Evolutionary conservation across 2,113 vertebrate genomes (phyloP), one percentile per base, ranked within the genome.

Genomic region (Anhinga rufa): DNA sequence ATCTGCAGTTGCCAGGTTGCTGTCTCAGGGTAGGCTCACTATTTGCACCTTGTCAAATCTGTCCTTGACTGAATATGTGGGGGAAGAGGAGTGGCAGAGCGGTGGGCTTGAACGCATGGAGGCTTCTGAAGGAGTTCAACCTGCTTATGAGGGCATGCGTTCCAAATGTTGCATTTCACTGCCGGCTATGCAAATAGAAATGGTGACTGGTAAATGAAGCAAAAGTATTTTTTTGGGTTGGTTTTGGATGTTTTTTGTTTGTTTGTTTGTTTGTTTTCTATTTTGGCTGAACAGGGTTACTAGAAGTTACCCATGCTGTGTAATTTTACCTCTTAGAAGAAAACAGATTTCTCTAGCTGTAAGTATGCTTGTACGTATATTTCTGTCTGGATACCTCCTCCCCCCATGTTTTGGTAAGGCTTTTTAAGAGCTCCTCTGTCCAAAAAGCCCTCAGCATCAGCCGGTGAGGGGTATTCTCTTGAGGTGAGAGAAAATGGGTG

Each of bases 401-500:
- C 58, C 32, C 32, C 9, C 25, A 0, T 57, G 28, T 71, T 88
- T 81, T 19, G 26, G n/a, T 28, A 66, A 70, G 42, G 52, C 42
- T 82, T 36, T 70, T 71, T 40, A 79, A 58, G 72, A 58, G 28
- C 28, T 40, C 78, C 1, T 1, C 28, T 1, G 1, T 44, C 7
- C 7, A 62, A 71, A 38, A 70, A 70, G 10, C 55, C 52, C 55
- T 81, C 1, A 0, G 15, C 5, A 3, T 80, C 17, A 3, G 46
- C 46, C 72, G 3, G 1, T 4, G 16, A 82, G 38, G n/a, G 57
- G 12, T 26, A 36, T 38, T 32, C 28, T 68, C 42, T 34, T 0
- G 7, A 49, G 26, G 46, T 0, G 4, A 32, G 62, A 84, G 34
- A 57, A 57, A 82, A 60, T 0, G 1, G 32, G 28, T 7, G 1